Conservation (phyloP, 2,797 vertebrate genomes). For the Aphelocoma californica region DNA sequence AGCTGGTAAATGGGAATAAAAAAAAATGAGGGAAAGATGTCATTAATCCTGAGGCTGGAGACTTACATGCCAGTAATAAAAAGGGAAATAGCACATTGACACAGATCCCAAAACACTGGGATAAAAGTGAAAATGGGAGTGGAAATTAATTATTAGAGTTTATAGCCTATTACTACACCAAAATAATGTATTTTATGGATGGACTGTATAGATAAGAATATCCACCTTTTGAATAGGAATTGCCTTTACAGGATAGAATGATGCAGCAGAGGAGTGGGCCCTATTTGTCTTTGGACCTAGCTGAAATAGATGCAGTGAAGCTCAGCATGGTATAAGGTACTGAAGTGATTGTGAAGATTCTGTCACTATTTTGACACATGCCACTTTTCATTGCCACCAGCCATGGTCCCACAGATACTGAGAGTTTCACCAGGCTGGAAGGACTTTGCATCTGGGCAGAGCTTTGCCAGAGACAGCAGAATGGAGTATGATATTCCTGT, state of each 20-base stretch:
- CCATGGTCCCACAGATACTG: background rate
- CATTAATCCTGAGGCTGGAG: background rate
- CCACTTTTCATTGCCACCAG: background rate
- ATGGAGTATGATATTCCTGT: background rate
- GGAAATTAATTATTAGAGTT: background rate
- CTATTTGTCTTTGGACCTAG: background rate
- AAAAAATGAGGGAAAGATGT: rapidly evolving
- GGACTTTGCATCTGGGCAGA: background rate
- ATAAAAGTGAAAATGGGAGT: background rate
- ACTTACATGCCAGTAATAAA: background rate
- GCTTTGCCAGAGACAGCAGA: background rate
- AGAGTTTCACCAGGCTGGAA: background rate
- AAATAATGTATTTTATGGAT: background rate
- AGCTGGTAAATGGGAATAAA: background rate
- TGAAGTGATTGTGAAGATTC: background rate
- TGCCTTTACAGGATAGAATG: background rate
- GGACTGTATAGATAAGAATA: background rate
- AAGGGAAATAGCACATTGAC: background rate
- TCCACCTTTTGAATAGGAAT: background rate
- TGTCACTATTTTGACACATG: background rate
- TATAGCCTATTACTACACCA: background rate
- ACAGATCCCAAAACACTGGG: background rate
- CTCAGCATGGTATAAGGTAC: background rate
- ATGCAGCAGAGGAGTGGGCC: background rate
- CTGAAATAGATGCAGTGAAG: background rate